Percentiles rank a stretch among this genome's conserved stretches.
Evolutionary conservation across 2,797 vertebrate genomes (phyloP).

Genomic region (Lutjanus campechanus): DNA sequence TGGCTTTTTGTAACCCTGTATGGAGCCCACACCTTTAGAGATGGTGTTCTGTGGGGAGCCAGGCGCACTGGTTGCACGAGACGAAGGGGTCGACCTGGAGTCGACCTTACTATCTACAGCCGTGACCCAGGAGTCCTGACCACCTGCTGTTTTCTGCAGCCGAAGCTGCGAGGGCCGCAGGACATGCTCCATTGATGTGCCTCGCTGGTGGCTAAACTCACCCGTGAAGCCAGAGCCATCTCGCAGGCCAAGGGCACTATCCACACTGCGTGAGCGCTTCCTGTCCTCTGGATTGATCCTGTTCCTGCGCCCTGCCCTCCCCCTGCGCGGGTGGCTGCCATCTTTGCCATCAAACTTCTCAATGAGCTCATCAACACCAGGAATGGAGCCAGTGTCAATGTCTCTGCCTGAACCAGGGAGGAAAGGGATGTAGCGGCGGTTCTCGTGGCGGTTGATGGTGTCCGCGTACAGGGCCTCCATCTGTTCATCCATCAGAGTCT

Average conservation of each 20-base stretch:
- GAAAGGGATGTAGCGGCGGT: conserved; percentile 97
- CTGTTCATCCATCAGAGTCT: conserved; percentile 88
- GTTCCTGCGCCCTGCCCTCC: conserved; percentile 90
- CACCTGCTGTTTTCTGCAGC: conserved; percentile 75
- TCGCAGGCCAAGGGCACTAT: conserved; percentile 87
- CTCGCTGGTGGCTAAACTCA: conserved; percentile 83
- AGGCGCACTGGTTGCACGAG: conserved; percentile 72
- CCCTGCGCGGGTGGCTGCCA: conserved; percentile 87
- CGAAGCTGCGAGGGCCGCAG: conserved; percentile 90
- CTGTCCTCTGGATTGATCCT: conserved; percentile 92
- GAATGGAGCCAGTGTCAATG: conserved; percentile 94
- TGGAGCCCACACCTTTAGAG: conserved; percentile 60
- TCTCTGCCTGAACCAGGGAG: conserved; percentile 94
- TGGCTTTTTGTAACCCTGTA: conserved; percentile 73
- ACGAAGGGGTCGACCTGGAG: conserved; percentile 45
- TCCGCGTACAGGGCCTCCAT: conserved; percentile 92
- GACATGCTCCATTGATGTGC: conserved; percentile 90
- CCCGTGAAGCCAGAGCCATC: conserved; percentile 79
- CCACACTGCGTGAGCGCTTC: conserved; percentile 94
- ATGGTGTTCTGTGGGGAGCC: conserved; percentile 81
- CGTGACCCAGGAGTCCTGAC: conserved; percentile 66
- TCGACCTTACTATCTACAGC: conserved; percentile 69
- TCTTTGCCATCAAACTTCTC: conserved; percentile 93
- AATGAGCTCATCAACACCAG: conserved; percentile 93
- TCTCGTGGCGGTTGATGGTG: conserved; percentile 95